Evolutionary conservation across 2,113 vertebrate genomes (phyloP), one percentile per base, ranked within the genome.

Genomic region (Rhinichthys klamathensis): DNA sequence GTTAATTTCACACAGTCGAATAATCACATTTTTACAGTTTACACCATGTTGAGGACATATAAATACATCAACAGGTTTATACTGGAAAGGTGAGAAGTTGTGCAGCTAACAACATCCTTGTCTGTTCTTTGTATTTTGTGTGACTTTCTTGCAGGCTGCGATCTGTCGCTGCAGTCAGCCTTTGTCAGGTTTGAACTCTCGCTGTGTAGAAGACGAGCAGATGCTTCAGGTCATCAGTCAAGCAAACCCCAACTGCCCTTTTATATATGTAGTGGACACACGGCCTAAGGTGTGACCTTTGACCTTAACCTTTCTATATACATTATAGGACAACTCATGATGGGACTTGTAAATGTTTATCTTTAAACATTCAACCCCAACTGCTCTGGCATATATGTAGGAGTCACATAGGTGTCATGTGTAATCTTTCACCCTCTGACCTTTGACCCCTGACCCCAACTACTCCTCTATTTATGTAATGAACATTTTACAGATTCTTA

Each of bases 231-330:
- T 92, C 18, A 95, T 96, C 90, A 90, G 93, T 85, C 92, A 93
- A 82, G 93, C 95, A 49, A 96, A 96, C 81, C 95, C 95, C 1
- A 90, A 91, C 79, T 94, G 93, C 84, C 87, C 93, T 74, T 96
- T 95, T 91, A 94, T 97, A 93, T 96, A 97, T 89, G 95, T 96
- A 87, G 95, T 96, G 91, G 95, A 96, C 92, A 96, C 94, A 3
- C 94, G 95, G 88, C 95, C 95, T 87, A 96, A 96, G 94, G 95
- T 96, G 94, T 23, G 21, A 56, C 30, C 56, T 49, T 73, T 85
- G 38, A 85, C 60, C 74, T 80, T 44, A 70, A 73, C 81, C 65
- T 83, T 83, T 83, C 81, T 83, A 70, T 83, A 72, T 25, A 72
- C 81, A 69, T 67, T 15, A 56, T n/a, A 18, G 38, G 32, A 32